phyloP scores from a whole-genome alignment of 2,888 invertebrate genomes.

The Meghimatium bilineatum region DNA sequence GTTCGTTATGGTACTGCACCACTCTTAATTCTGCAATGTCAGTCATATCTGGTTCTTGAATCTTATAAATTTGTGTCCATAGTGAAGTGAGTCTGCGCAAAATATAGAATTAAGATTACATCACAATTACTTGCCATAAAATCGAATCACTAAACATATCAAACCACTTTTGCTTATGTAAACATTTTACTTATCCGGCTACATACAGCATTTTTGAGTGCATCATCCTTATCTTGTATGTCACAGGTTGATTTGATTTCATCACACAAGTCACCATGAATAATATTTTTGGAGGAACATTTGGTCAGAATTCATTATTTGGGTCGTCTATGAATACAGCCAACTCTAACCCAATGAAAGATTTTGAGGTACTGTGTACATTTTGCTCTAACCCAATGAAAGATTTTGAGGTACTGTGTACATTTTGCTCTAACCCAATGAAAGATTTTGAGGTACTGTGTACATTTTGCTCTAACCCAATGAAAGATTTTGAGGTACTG shows the following conservation, averaged over 20 bases:
- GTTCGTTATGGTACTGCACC: too few species aligned
- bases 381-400: too few species aligned
- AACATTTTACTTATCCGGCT: not conserved
- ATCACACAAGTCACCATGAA: conserved; percentile 40
- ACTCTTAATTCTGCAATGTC: too few species aligned
- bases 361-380: conserved; percentile 73
- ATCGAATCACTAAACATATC: not conserved
- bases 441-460: too few species aligned
- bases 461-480: too few species aligned
- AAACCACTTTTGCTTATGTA: not conserved
- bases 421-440: too few species aligned
- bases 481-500: too few species aligned
- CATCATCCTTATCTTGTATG: not conserved
- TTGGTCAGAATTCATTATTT: conserved; percentile 58
- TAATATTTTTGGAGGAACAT: conserved; percentile 48
- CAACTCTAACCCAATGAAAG: conserved; percentile 77
- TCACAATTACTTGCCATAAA: not conserved
- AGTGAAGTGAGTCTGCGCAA: too few species aligned
- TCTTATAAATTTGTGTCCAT: too few species aligned
- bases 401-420: too few species aligned
- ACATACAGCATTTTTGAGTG: not conserved
- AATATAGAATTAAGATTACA: not conserved
- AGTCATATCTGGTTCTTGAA: too few species aligned
- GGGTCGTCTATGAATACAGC: conserved; percentile 59
- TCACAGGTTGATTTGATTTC: not conserved